phyloP scores from a whole-genome alignment of 2,113 vertebrate genomes.

The Chionis minor region DNA sequence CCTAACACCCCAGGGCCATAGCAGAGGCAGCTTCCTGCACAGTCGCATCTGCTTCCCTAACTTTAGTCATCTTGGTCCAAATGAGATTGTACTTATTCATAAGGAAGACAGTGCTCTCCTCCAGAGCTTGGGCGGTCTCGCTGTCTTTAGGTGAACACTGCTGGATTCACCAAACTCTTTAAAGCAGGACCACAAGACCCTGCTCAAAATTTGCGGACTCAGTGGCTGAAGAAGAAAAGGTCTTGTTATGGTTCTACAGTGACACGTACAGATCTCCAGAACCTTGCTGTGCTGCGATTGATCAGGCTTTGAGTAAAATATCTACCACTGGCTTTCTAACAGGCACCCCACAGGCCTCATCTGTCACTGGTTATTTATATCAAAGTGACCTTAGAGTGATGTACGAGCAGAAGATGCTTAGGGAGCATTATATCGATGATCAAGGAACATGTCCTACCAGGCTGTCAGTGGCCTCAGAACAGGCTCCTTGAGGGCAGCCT shows the following conservation, averaged over 20 bases:
- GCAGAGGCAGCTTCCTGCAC: neutral
- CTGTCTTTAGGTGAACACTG: neutral
- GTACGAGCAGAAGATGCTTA: neutral
- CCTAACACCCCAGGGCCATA: neutral
- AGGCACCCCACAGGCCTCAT: slow-evolving; percentile 28
- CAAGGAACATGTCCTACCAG: neutral
- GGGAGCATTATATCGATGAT: neutral
- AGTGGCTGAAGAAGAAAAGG: neutral
- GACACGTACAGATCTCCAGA: neutral
- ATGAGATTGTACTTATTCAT: neutral
- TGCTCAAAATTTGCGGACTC: neutral
- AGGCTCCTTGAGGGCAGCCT: neutral
- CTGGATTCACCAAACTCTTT: neutral
- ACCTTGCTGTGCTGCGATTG: neutral
- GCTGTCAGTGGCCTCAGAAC: neutral
- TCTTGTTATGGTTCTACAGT: neutral
- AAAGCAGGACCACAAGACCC: neutral
- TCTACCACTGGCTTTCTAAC: neutral
- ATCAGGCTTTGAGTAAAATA: neutral
- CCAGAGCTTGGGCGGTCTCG: neutral
- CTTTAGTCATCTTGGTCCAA: neutral
- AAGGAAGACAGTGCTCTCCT: neutral
- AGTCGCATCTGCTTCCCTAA: neutral
- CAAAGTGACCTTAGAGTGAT: slow-evolving; percentile 14
- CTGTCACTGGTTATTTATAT: slow-evolving; percentile 23